These are phyloP conservation scores for Channa maculata DNA, from an alignment of 2,113 vertebrate genomes.

Conservation along the genomic window DNA sequence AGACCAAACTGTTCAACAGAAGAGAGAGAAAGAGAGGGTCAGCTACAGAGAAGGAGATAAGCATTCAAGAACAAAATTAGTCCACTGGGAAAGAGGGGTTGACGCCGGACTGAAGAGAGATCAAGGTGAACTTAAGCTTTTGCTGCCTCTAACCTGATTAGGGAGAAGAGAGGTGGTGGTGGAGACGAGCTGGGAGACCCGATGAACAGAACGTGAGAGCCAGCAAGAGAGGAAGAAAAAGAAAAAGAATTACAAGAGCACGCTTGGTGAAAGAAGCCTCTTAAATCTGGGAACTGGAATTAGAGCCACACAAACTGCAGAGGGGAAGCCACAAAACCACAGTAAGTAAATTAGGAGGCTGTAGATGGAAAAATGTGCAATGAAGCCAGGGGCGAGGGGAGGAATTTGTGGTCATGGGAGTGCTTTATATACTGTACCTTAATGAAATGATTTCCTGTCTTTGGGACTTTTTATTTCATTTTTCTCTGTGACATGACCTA, in stretches of 20 bases:
- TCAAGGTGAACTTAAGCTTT: constrained; percentile 75
- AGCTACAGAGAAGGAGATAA: constrained; percentile 52
- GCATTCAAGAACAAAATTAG: constrained; percentile 64
- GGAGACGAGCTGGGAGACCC: constrained; percentile 58
- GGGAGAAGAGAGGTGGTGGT: constrained; percentile 51
- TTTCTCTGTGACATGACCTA: constrained; percentile 62
- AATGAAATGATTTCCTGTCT: constrained; percentile 79
- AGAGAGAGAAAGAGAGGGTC: constrained; percentile 28
- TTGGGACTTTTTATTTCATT: constrained; percentile 64
- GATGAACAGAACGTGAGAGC: constrained; percentile 49
- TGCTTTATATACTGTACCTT: constrained; percentile 72
- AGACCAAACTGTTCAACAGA: constrained; percentile 41
- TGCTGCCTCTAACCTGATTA: constrained; percentile 81
- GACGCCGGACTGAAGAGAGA: constrained; percentile 79
- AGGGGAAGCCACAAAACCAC: constrained; percentile 79
- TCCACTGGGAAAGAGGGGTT: constrained; percentile 55
- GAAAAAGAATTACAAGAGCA: constrained; percentile 72
- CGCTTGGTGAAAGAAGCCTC: constrained; percentile 67
- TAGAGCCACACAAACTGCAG: constrained; percentile 68
- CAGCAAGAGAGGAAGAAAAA: constrained; percentile 24
- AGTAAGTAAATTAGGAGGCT: constrained; percentile 80
- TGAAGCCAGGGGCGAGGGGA: constrained; percentile 56
- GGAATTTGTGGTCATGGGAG: constrained; percentile 71
- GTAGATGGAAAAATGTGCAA: constrained; percentile 72
- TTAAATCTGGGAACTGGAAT: constrained; percentile 77